phyloP scores from a whole-genome alignment of 1,140 invertebrate species.

The Helicorthomorpha holstii region DNA sequence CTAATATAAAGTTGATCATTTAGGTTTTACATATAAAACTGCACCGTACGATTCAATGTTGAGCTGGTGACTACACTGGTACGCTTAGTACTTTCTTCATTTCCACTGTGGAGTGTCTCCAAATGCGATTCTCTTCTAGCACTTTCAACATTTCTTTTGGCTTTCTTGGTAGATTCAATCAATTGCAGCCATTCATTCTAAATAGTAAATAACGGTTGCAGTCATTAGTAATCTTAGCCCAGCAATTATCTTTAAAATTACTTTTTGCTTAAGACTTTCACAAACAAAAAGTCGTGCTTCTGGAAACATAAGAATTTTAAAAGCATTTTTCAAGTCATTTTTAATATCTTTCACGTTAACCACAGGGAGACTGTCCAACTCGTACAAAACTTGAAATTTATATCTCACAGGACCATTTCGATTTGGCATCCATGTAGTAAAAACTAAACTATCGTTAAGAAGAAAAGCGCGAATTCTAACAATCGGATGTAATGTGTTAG shows the following conservation, averaged over 20 bases:
- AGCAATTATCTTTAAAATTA: slow-evolving; percentile 9
- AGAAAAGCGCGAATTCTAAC: slow-evolving; percentile 83
- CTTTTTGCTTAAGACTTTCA: slow-evolving; percentile 60
- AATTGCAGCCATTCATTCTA: slow-evolving; percentile 88
- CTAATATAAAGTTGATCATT: no score
- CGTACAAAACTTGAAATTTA: slow-evolving; percentile 76
- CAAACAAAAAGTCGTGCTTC: slow-evolving; percentile 86
- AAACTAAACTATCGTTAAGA: slow-evolving; percentile 67
- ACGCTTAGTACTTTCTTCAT: slow-evolving; percentile 19
- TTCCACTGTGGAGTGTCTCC: slow-evolving; percentile 28
- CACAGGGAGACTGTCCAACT: slow-evolving; percentile 76
- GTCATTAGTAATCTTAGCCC: not conserved
- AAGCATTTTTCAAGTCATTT: slow-evolving; percentile 77
- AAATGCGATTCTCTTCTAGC: not conserved
- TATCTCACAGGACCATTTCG: slow-evolving; percentile 31
- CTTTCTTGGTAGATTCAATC: slow-evolving; percentile 79
- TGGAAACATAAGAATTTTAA: slow-evolving; percentile 85
- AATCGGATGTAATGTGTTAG: slow-evolving; percentile 63
- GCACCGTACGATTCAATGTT: no score
- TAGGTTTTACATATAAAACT: no score
- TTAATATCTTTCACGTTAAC: slow-evolving; percentile 88
- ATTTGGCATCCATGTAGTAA: slow-evolving; percentile 54
- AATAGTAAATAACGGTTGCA: slow-evolving; percentile 13
- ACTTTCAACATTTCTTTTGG: slow-evolving; percentile 29
- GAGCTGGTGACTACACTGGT: no score